Base-by-base conservation (phyloP, 2,113 vertebrate species). In the Crypturellus undulatus region DNA sequence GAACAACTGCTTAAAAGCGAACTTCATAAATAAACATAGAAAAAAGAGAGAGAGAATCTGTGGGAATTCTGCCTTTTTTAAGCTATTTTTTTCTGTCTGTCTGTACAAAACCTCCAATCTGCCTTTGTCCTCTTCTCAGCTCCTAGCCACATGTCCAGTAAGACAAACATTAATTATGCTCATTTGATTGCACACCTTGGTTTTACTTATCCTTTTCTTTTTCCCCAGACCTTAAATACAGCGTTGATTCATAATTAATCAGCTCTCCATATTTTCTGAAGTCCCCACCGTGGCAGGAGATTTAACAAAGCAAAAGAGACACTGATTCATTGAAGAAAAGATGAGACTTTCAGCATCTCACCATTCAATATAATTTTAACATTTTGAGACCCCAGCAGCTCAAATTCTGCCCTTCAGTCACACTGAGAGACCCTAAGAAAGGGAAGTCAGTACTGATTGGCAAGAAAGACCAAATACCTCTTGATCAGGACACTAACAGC, bases 1-100 rank as follows among this genome's bases (percentile, higher is more conserved):
- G 42, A 79, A 32, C 30, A 77, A 21, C n/a, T 72, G 79, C 78
- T 76, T 95, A 65, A 60, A 75, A 65, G 30, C 40, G 34, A 62
- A 62, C 18, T 25, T 67, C 59, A 63, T 54, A 56, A 65, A 60
- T 45, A 80, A 21, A 63, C 36, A 84, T 5, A 58, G 52, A 79
- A 67, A 76, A 67, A 71, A 67, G 21, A 49, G n/a, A 77, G 71
- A 80, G 36, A 80, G 28, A 67, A 71, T 59, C 68, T 72, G n/a
- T 63, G 28, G 60, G 5, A 59, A 78, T 63, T 52, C 64, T 80
- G 36, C 15, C 84, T 80, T 67, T 63, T 71, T 80, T 71, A 90
- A 32, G 18, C 24, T 87, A 47, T 13, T 19, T 71, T 10, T 6
- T 18, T 63, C 12, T 80, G 5, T 59, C 49, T 80, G 21, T 28